phyloP scores from a whole-genome alignment of 2,888 invertebrate species.

The Heliconius ismenius region DNA sequence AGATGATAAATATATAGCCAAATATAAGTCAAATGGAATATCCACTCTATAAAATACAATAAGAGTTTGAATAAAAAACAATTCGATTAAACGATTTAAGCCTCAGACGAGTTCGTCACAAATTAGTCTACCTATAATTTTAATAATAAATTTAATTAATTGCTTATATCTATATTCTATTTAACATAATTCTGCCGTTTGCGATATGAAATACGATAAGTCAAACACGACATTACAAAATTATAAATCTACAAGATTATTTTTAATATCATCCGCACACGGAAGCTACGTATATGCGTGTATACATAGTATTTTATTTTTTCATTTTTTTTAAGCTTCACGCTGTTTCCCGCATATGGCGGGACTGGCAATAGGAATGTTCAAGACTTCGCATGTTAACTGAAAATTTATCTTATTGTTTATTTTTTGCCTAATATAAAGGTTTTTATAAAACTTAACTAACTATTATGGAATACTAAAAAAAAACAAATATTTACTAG shows the following conservation, averaged over 20 bases:
- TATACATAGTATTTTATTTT: too few species aligned
- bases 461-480: not conserved
- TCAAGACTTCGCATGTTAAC: too few species aligned
- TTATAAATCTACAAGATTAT: not conserved
- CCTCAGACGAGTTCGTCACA: not conserved
- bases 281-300: not conserved
- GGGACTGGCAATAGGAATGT: too few species aligned
- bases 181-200: conserved; percentile 4
- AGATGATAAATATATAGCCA: too few species aligned
- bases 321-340: too few species aligned
- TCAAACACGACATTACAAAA: not conserved
- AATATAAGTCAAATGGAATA: too few species aligned
- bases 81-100: not conserved
- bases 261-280: not conserved
- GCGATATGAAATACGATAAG: conserved; percentile 6
- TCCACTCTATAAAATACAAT: not conserved
- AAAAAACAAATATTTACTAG: not conserved
- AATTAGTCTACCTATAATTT: not conserved
- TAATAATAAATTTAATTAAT: conserved; percentile 6
- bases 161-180: not conserved
- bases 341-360: too few species aligned
- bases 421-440: too few species aligned
- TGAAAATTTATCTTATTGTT: too few species aligned
- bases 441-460: too few species aligned
- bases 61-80: too few species aligned